phyloP scores from a whole-genome alignment of 2,797 vertebrate genomes.

The Cygnus olor region DNA sequence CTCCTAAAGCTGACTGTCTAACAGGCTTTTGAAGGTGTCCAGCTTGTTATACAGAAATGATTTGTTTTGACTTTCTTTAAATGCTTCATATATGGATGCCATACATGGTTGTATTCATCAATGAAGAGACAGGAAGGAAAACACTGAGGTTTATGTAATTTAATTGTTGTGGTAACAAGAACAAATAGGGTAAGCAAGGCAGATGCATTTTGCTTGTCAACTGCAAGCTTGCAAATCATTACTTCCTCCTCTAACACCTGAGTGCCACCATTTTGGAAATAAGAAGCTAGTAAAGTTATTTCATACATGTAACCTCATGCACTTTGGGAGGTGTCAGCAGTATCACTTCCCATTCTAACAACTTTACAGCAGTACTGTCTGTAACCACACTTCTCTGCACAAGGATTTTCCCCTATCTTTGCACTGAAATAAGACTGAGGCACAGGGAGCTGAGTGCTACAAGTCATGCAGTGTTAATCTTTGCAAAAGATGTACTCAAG shows the following conservation, averaged over 20 bases:
- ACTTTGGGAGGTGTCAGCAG: not conserved
- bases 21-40: not conserved
- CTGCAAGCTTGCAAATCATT: not conserved
- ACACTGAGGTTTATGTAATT: not conserved
- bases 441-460: not conserved
- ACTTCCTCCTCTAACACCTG: not conserved
- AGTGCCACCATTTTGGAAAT: not conserved
- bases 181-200: not conserved
- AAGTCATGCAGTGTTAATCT: not conserved
- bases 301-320: rapidly evolving
- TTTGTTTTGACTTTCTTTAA: not conserved
- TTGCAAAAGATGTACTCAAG: not conserved
- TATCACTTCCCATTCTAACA: not conserved
- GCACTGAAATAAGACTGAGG: not conserved
- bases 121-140: not conserved
- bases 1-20: not conserved
- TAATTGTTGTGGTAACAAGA: not conserved
- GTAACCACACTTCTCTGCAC: not conserved
- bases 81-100: not conserved
- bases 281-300: not conserved
- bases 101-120: not conserved
- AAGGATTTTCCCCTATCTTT: not conserved
- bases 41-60: not conserved
- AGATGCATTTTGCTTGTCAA: not conserved
- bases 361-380: not conserved